phyloP scores from a whole-genome alignment of 1,140 invertebrate genomes.

The Diabrotica virgifera region DNA sequence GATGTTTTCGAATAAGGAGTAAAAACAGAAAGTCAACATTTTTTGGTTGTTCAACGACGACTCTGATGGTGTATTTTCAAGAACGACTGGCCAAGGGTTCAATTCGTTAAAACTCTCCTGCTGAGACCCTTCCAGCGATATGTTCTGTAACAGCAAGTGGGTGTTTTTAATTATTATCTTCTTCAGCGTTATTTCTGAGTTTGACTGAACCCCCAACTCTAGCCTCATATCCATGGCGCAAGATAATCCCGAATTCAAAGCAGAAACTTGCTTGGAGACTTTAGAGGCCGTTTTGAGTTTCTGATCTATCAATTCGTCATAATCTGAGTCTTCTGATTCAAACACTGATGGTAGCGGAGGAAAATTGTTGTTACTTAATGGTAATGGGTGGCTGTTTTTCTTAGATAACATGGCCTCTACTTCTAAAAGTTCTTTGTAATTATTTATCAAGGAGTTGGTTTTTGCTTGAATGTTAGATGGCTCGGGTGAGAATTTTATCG shows the following conservation, averaged over 20 bases:
- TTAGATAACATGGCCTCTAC: background rate
- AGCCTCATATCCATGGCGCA: slow-evolving; percentile 73
- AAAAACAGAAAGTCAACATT: slow-evolving; percentile 70
- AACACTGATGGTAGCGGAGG: slow-evolving; percentile 57
- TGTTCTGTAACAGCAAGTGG: slow-evolving; percentile 57
- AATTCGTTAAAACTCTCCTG: slow-evolving; percentile 44
- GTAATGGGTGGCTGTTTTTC: slow-evolving; percentile 9
- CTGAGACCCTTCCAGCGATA: slow-evolving; percentile 38
- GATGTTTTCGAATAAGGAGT: slow-evolving; percentile 65
- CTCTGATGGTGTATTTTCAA: slow-evolving; percentile 43
- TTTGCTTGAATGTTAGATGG: slow-evolving; percentile 20
- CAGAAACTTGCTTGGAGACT: background rate
- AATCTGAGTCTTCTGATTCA: slow-evolving; percentile 70
- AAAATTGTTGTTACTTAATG: slow-evolving; percentile 41
- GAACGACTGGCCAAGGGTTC: slow-evolving; percentile 49
- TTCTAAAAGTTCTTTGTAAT: background rate
- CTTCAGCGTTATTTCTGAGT: slow-evolving; percentile 68
- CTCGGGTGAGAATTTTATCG: background rate
- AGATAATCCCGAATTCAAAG: slow-evolving; percentile 52
- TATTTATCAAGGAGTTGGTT: slow-evolving; percentile 7
- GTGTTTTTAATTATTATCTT: slow-evolving; percentile 61
- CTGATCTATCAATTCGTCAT: slow-evolving; percentile 66
- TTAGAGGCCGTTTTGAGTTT: slow-evolving; percentile 37
- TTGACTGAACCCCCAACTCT: slow-evolving; percentile 70
- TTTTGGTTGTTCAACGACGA: slow-evolving; percentile 40